Conservation (phyloP, 2,888 invertebrate species). For the Zygothrica quintamaculata region DNA sequence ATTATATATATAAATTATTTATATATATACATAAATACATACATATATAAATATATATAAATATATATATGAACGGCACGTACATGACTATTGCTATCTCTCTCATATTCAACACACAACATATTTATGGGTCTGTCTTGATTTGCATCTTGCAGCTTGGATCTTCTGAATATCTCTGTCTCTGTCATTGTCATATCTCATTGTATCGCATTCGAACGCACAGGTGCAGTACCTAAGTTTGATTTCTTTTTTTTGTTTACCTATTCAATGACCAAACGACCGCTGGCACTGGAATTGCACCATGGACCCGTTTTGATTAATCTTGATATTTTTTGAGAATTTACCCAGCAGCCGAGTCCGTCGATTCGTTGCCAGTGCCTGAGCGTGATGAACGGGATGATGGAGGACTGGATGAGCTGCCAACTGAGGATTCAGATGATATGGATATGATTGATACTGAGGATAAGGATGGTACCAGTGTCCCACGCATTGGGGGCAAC, state of each 20-base stretch:
- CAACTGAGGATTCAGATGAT: slow-evolving; percentile 82
- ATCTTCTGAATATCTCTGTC: too few relatives aligned
- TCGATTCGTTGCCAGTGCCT: slow-evolving; percentile 42
- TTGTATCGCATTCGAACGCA: neutral
- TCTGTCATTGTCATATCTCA: slow-evolving; percentile 3
- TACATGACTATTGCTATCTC: slow-evolving; percentile 11
- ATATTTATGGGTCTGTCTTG: neutral
- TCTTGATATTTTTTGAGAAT: slow-evolving; percentile 34
- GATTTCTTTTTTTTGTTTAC: neutral
- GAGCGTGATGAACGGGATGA: slow-evolving; percentile 57
- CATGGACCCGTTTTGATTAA: slow-evolving; percentile 16
- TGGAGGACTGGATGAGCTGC: slow-evolving; percentile 63
- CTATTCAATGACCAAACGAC: slow-evolving; percentile 3
- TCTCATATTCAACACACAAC: neutral
- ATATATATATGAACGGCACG: slow-evolving; percentile 7
- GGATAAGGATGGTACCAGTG: slow-evolving; percentile 78
- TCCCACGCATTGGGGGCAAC: slow-evolving; percentile 58
- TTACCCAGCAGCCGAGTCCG: slow-evolving; percentile 31
- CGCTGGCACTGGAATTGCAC: slow-evolving; percentile 2
- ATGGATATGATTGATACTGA: slow-evolving; percentile 82
- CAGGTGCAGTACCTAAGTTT: too few relatives aligned
- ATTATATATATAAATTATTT: neutral
- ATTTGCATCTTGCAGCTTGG: too few relatives aligned
- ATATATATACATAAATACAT: neutral
- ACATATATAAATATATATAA: neutral